Percentiles rank a stretch among this genome's conserved stretches.
Conservation (phyloP, 1,140 invertebrate genomes). For the Conopomorpha cramerella region DNA sequence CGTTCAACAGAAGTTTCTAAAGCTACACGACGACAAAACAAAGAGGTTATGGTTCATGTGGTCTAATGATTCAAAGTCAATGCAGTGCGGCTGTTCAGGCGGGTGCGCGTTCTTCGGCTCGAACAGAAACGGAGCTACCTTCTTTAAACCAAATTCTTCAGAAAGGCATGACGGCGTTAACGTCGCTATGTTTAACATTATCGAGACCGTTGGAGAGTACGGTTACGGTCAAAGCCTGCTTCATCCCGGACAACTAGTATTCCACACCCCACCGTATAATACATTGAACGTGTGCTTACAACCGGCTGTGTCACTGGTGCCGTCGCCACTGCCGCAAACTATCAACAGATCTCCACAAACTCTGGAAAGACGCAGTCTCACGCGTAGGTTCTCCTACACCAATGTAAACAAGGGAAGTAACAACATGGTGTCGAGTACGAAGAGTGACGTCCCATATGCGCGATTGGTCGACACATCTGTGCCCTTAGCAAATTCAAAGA, state of each 20-base stretch:
- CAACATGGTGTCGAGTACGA: constrained; percentile 40
- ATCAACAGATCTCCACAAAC: constrained; percentile 39
- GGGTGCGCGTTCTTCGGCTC: constrained; percentile 93
- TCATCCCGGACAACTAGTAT: constrained; percentile 85
- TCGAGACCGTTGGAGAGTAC: constrained; percentile 62
- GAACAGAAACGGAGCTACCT: constrained; percentile 83
- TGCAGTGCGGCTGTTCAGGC: constrained; percentile 92
- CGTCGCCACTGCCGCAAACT: constrained; percentile 42
- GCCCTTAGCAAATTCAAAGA: constrained; percentile 61
- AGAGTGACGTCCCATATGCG: constrained; percentile 78
- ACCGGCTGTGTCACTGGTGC: constrained; percentile 58
- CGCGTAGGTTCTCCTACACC: constrained; percentile 68
- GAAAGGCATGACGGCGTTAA: constrained; percentile 84
- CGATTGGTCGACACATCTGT: constrained; percentile 68
- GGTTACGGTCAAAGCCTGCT: constrained; percentile 94
- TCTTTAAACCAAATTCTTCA: constrained; percentile 82
- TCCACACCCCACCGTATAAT: constrained; percentile 87
- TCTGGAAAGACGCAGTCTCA: constrained; percentile 57
- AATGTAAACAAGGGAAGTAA: constrained; percentile 54
- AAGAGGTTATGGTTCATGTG: constrained; percentile 95
- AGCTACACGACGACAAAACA: constrained; percentile 84
- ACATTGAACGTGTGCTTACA: constrained; percentile 78
- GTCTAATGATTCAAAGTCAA: constrained; percentile 68
- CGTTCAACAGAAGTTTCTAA: constrained; percentile 85
- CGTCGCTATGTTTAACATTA: constrained; percentile 66